Conservation (phyloP, 2,797 vertebrate genomes). For the Distichodus sexfasciatus region DNA sequence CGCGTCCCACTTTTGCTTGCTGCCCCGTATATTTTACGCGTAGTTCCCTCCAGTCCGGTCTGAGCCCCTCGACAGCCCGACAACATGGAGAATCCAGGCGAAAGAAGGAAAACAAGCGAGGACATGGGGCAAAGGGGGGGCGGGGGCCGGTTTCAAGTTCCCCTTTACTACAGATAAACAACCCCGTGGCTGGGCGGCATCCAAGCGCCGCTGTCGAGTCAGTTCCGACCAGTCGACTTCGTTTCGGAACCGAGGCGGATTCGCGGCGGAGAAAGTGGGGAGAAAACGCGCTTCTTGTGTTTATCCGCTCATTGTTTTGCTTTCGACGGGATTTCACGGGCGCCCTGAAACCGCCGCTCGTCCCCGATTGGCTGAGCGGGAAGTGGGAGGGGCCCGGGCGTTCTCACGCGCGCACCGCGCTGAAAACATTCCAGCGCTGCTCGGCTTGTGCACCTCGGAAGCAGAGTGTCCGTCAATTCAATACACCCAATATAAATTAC, state of each 20-base stretch:
- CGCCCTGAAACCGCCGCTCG: conserved; percentile 72
- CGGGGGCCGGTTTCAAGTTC: conserved; percentile 77
- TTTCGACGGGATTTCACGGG: conserved; percentile 67
- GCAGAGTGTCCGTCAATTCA: neutral
- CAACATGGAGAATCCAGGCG: conserved; percentile 85
- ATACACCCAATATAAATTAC: too few species aligned
- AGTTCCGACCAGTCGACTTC: conserved; percentile 24
- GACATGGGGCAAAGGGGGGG: conserved; percentile 75
- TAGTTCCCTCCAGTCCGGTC: conserved; percentile 58
- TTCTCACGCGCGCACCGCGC: conserved; percentile 67
- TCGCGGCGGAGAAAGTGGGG: neutral
- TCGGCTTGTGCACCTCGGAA: conserved; percentile 39
- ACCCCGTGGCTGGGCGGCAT: conserved; percentile 53
- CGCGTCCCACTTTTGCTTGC: conserved; percentile 45
- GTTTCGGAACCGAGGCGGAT: conserved; percentile 12
- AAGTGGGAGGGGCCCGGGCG: conserved; percentile 71
- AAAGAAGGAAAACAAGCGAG: conserved; percentile 81
- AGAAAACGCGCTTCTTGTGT: conserved; percentile 55
- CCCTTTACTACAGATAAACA: conserved; percentile 85
- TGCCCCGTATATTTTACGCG: conserved; percentile 48
- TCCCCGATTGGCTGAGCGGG: conserved; percentile 64
- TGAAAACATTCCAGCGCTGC: conserved; percentile 73
- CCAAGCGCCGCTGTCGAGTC: neutral
- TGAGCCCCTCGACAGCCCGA: conserved; percentile 70
- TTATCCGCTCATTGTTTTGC: conserved; percentile 75